phyloP scores from a whole-genome alignment of 37 sponge, comb jelly and placozoan genomes.

The Spongilla lacustris region DNA sequence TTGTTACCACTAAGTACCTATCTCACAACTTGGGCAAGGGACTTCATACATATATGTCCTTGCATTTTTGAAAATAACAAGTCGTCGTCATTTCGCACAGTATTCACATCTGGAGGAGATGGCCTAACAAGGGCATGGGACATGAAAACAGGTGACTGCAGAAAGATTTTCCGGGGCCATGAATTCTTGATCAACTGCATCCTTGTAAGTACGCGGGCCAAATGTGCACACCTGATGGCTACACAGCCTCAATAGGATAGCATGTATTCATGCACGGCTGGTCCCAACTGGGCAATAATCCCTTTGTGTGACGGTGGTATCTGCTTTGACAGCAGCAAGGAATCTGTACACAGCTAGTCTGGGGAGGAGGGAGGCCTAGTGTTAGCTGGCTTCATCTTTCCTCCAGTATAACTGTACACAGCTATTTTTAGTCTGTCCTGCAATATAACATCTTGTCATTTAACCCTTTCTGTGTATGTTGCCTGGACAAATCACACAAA shows the following conservation, averaged over 20 bases:
- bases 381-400: no score
- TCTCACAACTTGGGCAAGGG: not conserved
- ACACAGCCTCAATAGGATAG: not conserved
- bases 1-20: not conserved
- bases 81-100: not conserved
- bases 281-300: not conserved
- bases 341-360: conserved; percentile 1
- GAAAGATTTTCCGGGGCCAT: conserved; percentile 28
- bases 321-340: not conserved
- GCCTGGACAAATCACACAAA: no score
- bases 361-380: not conserved
- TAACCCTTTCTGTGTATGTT: no score
- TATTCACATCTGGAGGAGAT: conserved; percentile 55
- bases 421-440: no score
- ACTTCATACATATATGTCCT: not conserved
- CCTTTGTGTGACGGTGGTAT: not conserved
- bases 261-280: not conserved
- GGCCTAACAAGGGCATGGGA: conserved; percentile 51
- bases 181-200: conserved; percentile 56
- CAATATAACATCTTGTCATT: no score
- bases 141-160: conserved; percentile 41
- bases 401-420: no score
- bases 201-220: conserved; percentile 11
- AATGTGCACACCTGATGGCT: not conserved
- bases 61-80: not conserved